Evolutionary conservation across 1,140 invertebrate genomes (phyloP).

Genomic region (Trypoxylus dichotomus): DNA sequence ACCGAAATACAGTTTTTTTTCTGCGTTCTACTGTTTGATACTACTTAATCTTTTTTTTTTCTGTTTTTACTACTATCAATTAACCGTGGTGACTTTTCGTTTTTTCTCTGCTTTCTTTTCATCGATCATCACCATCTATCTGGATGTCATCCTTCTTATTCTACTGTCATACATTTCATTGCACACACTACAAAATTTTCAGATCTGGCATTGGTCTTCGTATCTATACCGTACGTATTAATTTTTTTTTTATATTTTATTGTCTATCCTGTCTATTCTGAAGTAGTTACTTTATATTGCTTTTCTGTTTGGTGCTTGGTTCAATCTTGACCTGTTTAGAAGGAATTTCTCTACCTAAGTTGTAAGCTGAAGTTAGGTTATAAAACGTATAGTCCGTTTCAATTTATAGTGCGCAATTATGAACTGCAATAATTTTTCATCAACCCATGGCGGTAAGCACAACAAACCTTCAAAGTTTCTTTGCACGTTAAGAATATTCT

Average conservation of each 20-base stretch:
- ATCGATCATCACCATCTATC: not conserved
- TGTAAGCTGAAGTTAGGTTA: too few relatives aligned
- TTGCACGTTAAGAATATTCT: too few relatives aligned
- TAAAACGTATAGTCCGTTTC: too few relatives aligned
- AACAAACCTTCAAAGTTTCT: too few relatives aligned
- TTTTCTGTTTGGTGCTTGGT: not conserved
- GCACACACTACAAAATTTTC: slow-evolving; percentile 36
- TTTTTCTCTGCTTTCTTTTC: slow-evolving; percentile 7
- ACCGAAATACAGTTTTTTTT: not conserved
- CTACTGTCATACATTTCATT: not conserved
- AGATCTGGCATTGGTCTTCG: slow-evolving; percentile 45
- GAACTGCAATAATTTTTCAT: too few relatives aligned
- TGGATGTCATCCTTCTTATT: not conserved
- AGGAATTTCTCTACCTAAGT: too few relatives aligned
- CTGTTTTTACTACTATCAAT: not conserved
- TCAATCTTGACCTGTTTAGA: not conserved
- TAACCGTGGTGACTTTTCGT: slow-evolving; percentile 16
- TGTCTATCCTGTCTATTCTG: not conserved
- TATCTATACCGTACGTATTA: slow-evolving; percentile 28
- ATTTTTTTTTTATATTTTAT: not conserved
- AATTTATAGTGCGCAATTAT: too few relatives aligned
- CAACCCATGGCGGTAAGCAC: too few relatives aligned
- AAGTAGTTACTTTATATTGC: not conserved
- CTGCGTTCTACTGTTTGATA: not conserved
- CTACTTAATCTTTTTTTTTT: not conserved